These are phyloP conservation scores for Cephus pygmeus DNA, from an alignment of 2,888 invertebrate species.

Conservation along the genomic window DNA sequence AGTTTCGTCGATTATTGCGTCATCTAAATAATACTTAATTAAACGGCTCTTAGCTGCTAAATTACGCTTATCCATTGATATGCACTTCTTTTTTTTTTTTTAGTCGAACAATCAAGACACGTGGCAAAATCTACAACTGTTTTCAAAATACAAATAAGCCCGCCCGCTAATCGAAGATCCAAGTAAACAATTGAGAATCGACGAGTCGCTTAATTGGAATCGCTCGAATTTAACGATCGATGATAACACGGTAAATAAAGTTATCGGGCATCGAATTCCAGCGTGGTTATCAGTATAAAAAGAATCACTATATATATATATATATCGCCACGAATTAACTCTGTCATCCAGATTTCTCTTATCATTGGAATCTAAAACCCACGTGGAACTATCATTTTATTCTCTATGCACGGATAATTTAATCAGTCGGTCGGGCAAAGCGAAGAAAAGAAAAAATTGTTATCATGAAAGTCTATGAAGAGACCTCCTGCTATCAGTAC, in stretches of 20 bases:
- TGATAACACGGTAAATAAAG: neutral
- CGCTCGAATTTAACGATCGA: neutral
- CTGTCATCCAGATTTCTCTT: neutral
- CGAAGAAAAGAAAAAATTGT: conserved; percentile 14
- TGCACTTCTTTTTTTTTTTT: neutral
- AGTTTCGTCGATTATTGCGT: neutral
- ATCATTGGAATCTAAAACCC: neutral
- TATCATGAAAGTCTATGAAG: conserved; percentile 45
- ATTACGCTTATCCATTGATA: neutral
- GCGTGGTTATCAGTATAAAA: neutral
- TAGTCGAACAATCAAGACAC: neutral
- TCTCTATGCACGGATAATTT: too few relatives aligned
- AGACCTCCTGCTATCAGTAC: conserved; percentile 34
- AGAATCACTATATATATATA: neutral
- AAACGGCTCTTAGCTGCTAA: neutral
- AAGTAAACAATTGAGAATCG: neutral
- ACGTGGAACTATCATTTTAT: neutral
- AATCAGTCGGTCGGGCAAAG: neutral
- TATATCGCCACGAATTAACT: neutral
- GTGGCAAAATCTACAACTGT: neutral
- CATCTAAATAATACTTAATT: neutral
- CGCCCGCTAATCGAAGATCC: neutral
- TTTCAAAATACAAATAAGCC: neutral
- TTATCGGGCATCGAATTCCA: neutral
- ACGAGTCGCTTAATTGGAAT: neutral